phyloP scores from a whole-genome alignment of 2,888 invertebrate species.

The Ennomos quercinarius region DNA sequence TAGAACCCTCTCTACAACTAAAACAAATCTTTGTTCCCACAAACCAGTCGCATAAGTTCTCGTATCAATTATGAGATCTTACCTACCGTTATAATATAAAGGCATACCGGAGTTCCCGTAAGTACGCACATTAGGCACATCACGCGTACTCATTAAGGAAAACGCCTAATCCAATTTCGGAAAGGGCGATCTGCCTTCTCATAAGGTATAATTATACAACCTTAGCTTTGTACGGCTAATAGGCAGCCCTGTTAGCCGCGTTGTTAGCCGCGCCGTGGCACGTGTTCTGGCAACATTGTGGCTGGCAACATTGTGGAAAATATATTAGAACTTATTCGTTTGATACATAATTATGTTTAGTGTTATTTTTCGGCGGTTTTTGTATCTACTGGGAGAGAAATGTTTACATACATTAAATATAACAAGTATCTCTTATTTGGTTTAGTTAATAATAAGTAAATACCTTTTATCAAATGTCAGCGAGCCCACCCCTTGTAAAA shows the following conservation, averaged over 20 bases:
- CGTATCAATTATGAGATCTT: background rate
- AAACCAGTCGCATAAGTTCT: background rate
- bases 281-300: slow-evolving; percentile 22
- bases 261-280: slow-evolving; percentile 15
- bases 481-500: too few relatives aligned
- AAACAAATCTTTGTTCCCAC: too few relatives aligned
- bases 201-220: slow-evolving; percentile 49
- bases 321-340: too few relatives aligned
- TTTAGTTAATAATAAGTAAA: too few relatives aligned
- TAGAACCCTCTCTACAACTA: too few relatives aligned
- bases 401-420: too few relatives aligned
- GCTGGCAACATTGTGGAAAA: slow-evolving; percentile 12
- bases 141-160: slow-evolving; percentile 38
- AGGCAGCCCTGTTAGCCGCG: slow-evolving; percentile 20
- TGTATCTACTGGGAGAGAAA: too few relatives aligned
- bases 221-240: slow-evolving; percentile 39
- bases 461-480: too few relatives aligned
- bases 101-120: slow-evolving; percentile 30
- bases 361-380: too few relatives aligned
- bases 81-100: slow-evolving; percentile 12
- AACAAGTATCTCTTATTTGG: too few relatives aligned
- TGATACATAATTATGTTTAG: too few relatives aligned
- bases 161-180: slow-evolving; percentile 39
- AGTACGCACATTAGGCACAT: slow-evolving; percentile 28
- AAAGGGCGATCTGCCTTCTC: slow-evolving; percentile 50